Base-by-base conservation (phyloP, 2,113 vertebrate species). In the Boleophthalmus pectinirostris region DNA sequence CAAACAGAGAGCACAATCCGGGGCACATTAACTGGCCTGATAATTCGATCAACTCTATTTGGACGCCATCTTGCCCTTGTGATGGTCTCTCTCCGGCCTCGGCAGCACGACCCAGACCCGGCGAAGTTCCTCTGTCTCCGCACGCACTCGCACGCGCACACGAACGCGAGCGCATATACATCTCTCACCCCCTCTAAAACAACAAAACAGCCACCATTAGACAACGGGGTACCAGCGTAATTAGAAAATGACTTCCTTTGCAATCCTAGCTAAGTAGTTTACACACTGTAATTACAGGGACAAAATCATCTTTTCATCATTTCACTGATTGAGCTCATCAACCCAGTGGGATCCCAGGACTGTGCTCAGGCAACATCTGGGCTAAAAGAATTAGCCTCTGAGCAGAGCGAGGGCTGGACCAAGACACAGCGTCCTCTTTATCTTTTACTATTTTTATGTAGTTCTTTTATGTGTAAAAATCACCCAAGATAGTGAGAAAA, bases 191-290 rank as follows among this genome's bases (percentile, higher is more conserved):
- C 81, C 85, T 88, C 80, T 83, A 90, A 96, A 97, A 97, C 96
- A 96, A 96, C 95, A 97, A 97, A 98, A 96, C 96, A 97, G 95
- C 96, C 96, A 97, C 96, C 97, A 98, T 98, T 98, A 98, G 97
- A 97, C 97, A 97, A 96, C 96, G 96, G 96, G 97, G 96, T 96
- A 96, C 95, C 96, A 89, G 96, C 96, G 94, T 98, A 98, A 98
- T 98, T 98, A 97, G 97, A 98, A 98, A 98, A 98, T 98, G 96
- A 97, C 97, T 98, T 98, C 97, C 97, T 98, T 98, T 97, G 97
- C 96, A 98, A 98, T 98, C 96, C 96, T 96, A 96, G 97, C 96
- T 98, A 98, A 98, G 97, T 98, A 98, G 96, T 98, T 98, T 98
- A 98, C 96, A 98, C 96, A 97, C 96, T 97, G 97, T 92, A 93